Evolutionary conservation across 2,888 invertebrate species (phyloP), one percentile per base, ranked within the genome.

Genomic region (Hirtodrosophila cameraria): DNA sequence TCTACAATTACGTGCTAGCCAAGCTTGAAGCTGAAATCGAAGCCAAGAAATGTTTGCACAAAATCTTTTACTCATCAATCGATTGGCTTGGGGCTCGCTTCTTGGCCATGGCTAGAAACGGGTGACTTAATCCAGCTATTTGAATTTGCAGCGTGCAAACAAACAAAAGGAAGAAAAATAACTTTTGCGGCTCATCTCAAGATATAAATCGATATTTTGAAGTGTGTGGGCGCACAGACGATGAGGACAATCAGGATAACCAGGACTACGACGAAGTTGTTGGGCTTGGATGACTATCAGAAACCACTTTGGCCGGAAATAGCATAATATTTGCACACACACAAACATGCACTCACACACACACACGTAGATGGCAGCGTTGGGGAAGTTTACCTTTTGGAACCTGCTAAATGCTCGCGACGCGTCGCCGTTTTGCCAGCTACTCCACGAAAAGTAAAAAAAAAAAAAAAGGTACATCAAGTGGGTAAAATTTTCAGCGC

Each of bases 221-320:
- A 75, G 68, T 58, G 74, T n/a, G 42, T n/a, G n/a, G n/a, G 52
- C 35, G 18, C 41, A 54, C 35, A 61, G 50, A 31, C 39, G 33
- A 39, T 38, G 41, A 43, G 30, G 27, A 49, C 39, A 55, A 45
- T 25, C 36, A 13, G 33, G 35, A 39, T 30, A 23, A 12, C 27
- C 8, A 9, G 20, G 35, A 12, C 9, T 3, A n/a, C 3, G 43
- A 15, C 53, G 12, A 20, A 52, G 55, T 35, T 50, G 67, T 65
- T 60, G 52, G 73, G 74, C 15, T 59, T 70, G 66, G 62, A 77
- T 77, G 79, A 79, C 79, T 79, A 78, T 78, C 78, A 78, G 71
- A 79, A 78, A 79, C 79, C 78, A 78, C 78, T 78, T 78, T 79
- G 65, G 67, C 67, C 67, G 61, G 79, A 79, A 76, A 78, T 78